Percentiles rank a stretch among this genome's conserved stretches.
Evolutionary conservation across 2,113 vertebrate genomes (phyloP).

Genomic region (Paramisgurnus dabryanus): DNA sequence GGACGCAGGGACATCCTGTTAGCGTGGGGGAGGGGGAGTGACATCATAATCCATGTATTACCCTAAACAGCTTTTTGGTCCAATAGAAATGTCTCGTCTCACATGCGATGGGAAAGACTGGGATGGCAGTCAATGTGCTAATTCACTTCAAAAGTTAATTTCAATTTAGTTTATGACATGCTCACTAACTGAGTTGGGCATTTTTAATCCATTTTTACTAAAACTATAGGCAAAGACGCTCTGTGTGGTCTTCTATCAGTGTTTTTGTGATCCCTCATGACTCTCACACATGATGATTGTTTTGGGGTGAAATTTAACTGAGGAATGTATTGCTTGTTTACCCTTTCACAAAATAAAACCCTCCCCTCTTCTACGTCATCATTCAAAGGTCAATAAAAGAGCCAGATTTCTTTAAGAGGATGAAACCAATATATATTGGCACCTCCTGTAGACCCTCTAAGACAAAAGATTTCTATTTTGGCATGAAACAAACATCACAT

Average conservation of each 20-base stretch:
- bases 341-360: too few species aligned
- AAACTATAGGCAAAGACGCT: slow-evolving; percentile 27
- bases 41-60: slow-evolving; percentile 1
- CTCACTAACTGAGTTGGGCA: background rate
- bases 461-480: background rate
- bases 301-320: too few species aligned
- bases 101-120: background rate
- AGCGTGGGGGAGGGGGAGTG: slow-evolving; percentile 22
- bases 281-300: background rate
- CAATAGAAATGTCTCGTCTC: background rate
- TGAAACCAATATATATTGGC: too few species aligned
- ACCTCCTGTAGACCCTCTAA: background rate
- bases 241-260: background rate
- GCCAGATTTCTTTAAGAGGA: too few species aligned
- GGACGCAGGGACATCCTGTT: slow-evolving; percentile 13
- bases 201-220: slow-evolving; percentile 39
- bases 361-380: too few species aligned
- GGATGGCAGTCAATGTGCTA: background rate
- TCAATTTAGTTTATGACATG: slow-evolving; percentile 33
- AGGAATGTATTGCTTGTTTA: too few species aligned
- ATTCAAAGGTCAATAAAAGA: background rate
- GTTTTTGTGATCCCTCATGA: slow-evolving; percentile 18
- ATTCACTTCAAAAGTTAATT: slow-evolving; percentile 29
- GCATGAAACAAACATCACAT: background rate
- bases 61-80: background rate